Evolutionary conservation across 2,113 vertebrate genomes (phyloP).

Genomic region (Anoura caudifer): DNA sequence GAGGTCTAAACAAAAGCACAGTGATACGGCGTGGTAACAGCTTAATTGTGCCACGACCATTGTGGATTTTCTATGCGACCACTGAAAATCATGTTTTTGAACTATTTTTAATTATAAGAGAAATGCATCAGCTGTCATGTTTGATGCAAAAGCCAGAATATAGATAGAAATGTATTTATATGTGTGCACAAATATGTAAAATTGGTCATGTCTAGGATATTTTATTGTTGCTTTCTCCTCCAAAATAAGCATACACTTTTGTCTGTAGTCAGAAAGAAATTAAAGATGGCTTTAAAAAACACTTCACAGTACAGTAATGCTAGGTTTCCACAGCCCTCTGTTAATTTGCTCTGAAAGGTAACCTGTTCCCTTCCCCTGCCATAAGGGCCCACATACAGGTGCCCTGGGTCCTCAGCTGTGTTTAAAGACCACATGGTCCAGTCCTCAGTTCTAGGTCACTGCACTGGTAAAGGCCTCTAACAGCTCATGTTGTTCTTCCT

Average conservation of each 20-base stretch:
- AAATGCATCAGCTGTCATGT: background rate
- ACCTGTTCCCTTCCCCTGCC: background rate
- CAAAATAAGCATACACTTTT: background rate
- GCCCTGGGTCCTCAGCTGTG: no score
- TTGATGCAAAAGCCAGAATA: background rate
- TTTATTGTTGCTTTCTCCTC: background rate
- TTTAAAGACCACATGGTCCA: background rate
- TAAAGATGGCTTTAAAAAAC: background rate
- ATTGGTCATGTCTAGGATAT: background rate
- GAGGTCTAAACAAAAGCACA: background rate
- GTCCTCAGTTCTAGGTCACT: background rate
- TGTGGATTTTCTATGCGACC: background rate
- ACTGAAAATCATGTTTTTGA: constrained; percentile 12
- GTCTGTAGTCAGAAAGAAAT: background rate
- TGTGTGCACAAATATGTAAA: background rate
- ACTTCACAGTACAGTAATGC: background rate
- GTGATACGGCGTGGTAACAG: background rate
- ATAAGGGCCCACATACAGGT: fast-evolving
- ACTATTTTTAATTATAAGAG: constrained; percentile 1
- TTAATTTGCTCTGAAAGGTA: background rate
- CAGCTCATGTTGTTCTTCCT: background rate
- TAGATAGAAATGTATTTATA: background rate
- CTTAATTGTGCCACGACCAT: background rate
- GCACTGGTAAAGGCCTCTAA: background rate
- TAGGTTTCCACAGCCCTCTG: background rate